These are phyloP conservation scores for Poecilia velifera DNA, from an alignment of 2,797 vertebrate genomes.

Conservation along the genomic window DNA sequence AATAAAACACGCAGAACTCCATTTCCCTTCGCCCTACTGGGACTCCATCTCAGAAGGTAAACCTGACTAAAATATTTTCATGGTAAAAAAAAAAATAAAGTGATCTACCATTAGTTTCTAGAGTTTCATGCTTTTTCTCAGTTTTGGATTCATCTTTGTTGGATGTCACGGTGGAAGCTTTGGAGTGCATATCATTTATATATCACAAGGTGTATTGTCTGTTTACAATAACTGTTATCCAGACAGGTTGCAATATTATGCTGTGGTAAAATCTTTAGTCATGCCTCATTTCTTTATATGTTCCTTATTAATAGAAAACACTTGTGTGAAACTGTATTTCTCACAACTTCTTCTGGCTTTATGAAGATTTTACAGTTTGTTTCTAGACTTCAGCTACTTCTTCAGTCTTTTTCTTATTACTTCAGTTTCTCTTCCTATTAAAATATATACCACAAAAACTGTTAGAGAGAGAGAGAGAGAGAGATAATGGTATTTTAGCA, in stretches of 20 bases:
- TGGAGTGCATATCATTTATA: neutral
- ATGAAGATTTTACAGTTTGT: neutral
- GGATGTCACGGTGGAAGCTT: neutral
- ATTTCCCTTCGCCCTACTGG: constrained; percentile 95
- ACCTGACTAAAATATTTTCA: constrained; percentile 21
- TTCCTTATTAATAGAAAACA: neutral
- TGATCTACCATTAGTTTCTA: neutral
- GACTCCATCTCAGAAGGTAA: constrained; percentile 93
- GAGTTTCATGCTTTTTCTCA: neutral
- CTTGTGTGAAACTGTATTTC: neutral
- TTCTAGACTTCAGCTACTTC: neutral
- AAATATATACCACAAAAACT: neutral
- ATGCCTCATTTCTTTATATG: neutral
- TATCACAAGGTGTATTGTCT: neutral
- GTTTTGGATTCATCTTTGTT: neutral
- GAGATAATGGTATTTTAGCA: neutral
- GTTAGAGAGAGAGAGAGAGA: neutral
- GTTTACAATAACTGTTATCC: neutral
- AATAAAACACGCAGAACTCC: constrained; percentile 90
- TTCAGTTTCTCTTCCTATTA: neutral
- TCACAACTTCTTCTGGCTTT: neutral
- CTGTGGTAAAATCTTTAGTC: neutral
- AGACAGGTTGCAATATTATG: neutral
- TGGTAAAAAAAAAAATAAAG: neutral
- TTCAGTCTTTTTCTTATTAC: neutral